Evolutionary conservation across 2,888 invertebrate genomes (phyloP).

Genomic region (Synanthedon formicaeformis): DNA sequence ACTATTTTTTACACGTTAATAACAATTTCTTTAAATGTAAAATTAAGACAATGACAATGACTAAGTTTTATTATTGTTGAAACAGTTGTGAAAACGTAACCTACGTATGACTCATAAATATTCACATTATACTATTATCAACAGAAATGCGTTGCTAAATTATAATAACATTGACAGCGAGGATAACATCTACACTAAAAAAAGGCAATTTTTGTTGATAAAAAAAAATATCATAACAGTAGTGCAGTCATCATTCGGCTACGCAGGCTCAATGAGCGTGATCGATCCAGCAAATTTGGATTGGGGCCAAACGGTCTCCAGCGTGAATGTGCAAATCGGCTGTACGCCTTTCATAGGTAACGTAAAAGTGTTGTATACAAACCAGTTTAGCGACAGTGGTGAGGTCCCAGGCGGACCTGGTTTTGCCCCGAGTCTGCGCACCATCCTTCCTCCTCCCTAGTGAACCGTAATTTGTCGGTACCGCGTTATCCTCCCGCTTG

Average conservation of each 20-base stretch:
- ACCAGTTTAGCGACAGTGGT: slow-evolving; percentile 69
- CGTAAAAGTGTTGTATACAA: slow-evolving; percentile 33
- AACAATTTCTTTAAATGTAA: too few species aligned
- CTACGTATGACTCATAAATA: too few species aligned
- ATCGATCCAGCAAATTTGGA: slow-evolving; percentile 64
- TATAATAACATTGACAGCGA: too few species aligned
- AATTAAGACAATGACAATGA: too few species aligned
- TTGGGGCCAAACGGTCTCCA: slow-evolving; percentile 52
- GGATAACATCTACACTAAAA: too few species aligned
- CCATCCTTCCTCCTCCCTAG: slow-evolving; percentile 64
- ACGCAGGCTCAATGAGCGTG: slow-evolving; percentile 21
- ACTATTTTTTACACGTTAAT: too few species aligned
- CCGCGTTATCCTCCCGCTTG: slow-evolving; percentile 50
- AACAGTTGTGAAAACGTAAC: too few species aligned
- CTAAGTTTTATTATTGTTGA: too few species aligned
- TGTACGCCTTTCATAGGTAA: not conserved
- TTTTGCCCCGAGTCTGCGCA: slow-evolving; percentile 54
- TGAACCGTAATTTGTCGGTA: slow-evolving; percentile 60
- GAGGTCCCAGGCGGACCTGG: slow-evolving; percentile 73
- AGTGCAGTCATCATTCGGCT: slow-evolving; percentile 43
- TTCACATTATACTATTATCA: too few species aligned
- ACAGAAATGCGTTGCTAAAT: too few species aligned
- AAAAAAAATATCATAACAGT: slow-evolving; percentile 3
- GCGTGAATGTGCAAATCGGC: slow-evolving; percentile 12
- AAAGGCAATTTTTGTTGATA: too few species aligned